Evolutionary conservation across 1,140 invertebrate species (phyloP), one percentile per base, ranked within the genome.

Genomic region (Bombus huntii): DNA sequence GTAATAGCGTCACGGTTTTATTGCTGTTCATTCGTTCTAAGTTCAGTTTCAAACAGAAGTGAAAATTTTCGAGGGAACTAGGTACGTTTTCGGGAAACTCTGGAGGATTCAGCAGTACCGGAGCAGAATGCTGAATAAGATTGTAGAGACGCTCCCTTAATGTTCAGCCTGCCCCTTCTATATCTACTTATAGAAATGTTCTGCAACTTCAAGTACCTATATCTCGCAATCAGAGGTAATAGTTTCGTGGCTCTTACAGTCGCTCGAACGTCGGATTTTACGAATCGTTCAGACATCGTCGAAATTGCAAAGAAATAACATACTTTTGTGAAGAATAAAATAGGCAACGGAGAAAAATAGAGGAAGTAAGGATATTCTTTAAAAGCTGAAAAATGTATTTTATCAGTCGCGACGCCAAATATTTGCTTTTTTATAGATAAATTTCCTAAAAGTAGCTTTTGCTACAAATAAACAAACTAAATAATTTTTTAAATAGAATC

Each of bases 41-140:
- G 47, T 34, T 34, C 18, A 12, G 53, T 53, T 57, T 53, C 22
- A 28, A 53, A 5, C 22, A 75, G 73, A 57, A 37, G 47, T 1
- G 73, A 57, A 57, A 53, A 75, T 74, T 74, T 42, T 74, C 28
- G 47, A 28, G 2, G 4, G 9, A 74, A 47, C 42, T 47, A 74
- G 9, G 9, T 53, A 53, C 47, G 18, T 53, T 53, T 74, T 74
- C 18, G n/a, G 22, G 15, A 22, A 74, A 74, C n/a, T 74, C 42
- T 34, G 42, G 13, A n/a, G 42, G n/a, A 74, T 47, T 74, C 39
- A 62, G 59, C n/a, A 47, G 4, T 34, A 47, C 42, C 12, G n/a
- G 18, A 34, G n/a, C n/a, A 74, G 73, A 75, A 57, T 75, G 44
- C 31, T 57, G 47, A 74, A 74, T 74, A 74, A 74, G 72, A 74